Conservation (phyloP, 2,888 invertebrate species). For the Cyrtodaria siliqua region DNA sequence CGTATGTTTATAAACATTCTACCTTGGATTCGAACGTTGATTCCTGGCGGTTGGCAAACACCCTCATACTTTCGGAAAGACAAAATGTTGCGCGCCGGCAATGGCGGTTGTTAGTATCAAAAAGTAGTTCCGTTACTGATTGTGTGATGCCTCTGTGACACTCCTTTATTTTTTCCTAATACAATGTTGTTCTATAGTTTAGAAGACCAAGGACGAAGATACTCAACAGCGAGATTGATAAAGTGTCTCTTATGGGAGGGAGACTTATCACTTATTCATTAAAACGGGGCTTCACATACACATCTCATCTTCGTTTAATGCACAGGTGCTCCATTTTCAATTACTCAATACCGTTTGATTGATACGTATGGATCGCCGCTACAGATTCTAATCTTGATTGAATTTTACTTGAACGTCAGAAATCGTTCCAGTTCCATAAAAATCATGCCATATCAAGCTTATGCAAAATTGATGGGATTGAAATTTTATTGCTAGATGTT, state of each 20-base stretch:
- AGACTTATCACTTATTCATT: conserved; percentile 51
- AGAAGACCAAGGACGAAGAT: conserved; percentile 12
- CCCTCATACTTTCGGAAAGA: too few species aligned
- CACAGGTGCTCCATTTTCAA: conserved; percentile 42
- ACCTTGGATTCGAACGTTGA: too few species aligned
- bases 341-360: conserved; percentile 44
- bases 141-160: too few species aligned
- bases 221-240: conserved; percentile 33
- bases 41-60: too few species aligned
- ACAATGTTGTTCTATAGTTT: conserved; percentile 5
- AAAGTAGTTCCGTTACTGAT: too few species aligned
- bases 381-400: conserved; percentile 3
- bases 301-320: conserved; percentile 26
- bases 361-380: conserved; percentile 10
- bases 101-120: too few species aligned
- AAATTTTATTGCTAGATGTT: not conserved
- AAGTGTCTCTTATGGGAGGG: conserved; percentile 30
- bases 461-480: conserved; percentile 4
- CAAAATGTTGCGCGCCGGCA: too few species aligned
- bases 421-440: not conserved
- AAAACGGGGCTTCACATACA: conserved; percentile 9
- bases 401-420: conserved; percentile 2
- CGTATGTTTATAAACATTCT: too few species aligned
- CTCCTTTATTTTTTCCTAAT: conserved; percentile 10
- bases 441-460: not conserved